Evolutionary conservation across 2,797 vertebrate genomes (phyloP).

Genomic region (Melanotaenia trifasciata): DNA sequence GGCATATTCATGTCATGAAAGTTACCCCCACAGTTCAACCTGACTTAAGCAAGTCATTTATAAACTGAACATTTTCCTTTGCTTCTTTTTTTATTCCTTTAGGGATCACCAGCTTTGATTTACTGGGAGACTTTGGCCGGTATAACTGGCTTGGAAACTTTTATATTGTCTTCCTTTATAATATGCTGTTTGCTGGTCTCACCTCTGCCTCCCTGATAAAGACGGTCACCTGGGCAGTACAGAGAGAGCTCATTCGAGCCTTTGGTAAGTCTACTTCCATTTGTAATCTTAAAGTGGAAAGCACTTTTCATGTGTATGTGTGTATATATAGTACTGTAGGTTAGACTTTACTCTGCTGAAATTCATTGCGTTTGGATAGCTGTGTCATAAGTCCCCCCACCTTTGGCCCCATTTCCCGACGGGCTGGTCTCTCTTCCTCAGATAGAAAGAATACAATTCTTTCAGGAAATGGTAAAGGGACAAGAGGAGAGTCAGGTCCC

Average conservation of each 20-base stretch:
- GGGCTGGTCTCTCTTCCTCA: constrained; percentile 87
- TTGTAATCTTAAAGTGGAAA: neutral
- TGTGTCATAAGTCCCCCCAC: constrained; percentile 67
- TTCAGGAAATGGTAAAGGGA: constrained; percentile 86
- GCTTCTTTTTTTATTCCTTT: neutral
- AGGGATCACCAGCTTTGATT: constrained; percentile 98
- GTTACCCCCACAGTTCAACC: neutral
- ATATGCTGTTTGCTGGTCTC: constrained; percentile 94
- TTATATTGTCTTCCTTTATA: constrained; percentile 95
- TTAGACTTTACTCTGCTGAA: constrained; percentile 23
- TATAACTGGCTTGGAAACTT: constrained; percentile 98
- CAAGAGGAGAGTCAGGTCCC: constrained; percentile 78
- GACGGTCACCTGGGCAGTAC: constrained; percentile 92
- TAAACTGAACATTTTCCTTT: constrained; percentile 14
- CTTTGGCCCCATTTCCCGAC: constrained; percentile 78
- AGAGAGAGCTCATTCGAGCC: constrained; percentile 92
- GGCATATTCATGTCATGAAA: constrained; percentile 38
- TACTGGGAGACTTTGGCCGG: constrained; percentile 94
- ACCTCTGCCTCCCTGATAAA: constrained; percentile 94
- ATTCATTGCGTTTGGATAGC: constrained; percentile 51
- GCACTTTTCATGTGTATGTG: neutral
- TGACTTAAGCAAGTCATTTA: neutral
- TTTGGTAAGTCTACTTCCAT: constrained; percentile 87
- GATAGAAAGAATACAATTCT: constrained; percentile 88
- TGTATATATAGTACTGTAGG: neutral